Percentiles rank a stretch among this genome's conserved stretches.
Evolutionary conservation across 2,113 vertebrate species (phyloP).

Genomic region (Muscicapa adusta): DNA sequence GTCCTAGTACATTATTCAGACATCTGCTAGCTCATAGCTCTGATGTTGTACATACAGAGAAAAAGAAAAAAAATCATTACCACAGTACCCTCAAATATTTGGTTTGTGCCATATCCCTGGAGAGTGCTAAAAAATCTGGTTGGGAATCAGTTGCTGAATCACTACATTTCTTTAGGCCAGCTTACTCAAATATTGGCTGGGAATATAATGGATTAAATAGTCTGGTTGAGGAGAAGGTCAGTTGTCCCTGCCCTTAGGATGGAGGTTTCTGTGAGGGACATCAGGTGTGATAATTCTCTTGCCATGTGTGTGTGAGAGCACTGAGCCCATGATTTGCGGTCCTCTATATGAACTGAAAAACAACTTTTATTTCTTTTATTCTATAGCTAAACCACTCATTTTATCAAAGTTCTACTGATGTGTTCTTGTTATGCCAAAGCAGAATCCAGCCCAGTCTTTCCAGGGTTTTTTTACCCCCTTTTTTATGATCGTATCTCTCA

Average conservation of each 20-base stretch:
- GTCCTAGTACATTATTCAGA: neutral
- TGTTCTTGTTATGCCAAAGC: neutral
- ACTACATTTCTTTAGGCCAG: fast-evolving
- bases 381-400: neutral
- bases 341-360: neutral
- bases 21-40: neutral
- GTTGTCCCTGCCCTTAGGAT: neutral
- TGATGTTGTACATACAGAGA: neutral
- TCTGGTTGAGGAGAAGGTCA: neutral
- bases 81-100: neutral
- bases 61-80: neutral
- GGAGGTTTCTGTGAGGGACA: neutral
- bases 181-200: neutral
- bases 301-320: fast-evolving
- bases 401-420: neutral
- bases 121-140: neutral
- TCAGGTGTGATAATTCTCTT: neutral
- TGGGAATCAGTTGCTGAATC: neutral
- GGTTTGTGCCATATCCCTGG: fast-evolving
- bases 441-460: neutral
- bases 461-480: fast-evolving
- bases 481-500: neutral
- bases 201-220: neutral
- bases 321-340: neutral
- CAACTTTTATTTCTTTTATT: neutral